Evolutionary conservation across 1,140 invertebrate genomes (phyloP).

Genomic region (Drosophila sucinea): DNA sequence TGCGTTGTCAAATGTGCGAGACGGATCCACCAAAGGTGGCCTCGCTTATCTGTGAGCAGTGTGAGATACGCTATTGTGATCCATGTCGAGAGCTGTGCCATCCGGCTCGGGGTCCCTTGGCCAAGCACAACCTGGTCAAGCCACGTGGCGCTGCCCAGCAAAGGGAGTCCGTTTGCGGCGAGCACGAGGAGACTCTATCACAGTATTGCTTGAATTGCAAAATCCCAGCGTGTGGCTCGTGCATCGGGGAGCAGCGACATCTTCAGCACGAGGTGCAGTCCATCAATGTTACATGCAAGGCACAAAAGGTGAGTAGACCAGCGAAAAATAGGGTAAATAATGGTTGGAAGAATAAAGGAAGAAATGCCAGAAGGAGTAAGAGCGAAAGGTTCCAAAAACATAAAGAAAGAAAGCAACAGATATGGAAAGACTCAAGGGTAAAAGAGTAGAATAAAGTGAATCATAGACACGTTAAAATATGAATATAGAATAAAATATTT

Average conservation of each 20-base stretch:
- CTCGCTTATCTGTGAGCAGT: slow-evolving; percentile 96
- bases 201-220: slow-evolving; percentile 97
- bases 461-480: no score
- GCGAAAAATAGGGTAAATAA: no score
- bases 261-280: slow-evolving; percentile 94
- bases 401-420: no score
- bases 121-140: slow-evolving; percentile 93
- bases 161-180: slow-evolving; percentile 88
- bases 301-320: slow-evolving; percentile 94
- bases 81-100: slow-evolving; percentile 96
- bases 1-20: slow-evolving; percentile 97
- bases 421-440: no score
- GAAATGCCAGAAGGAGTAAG: no score
- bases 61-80: slow-evolving; percentile 97
- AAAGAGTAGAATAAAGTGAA: no score
- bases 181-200: slow-evolving; percentile 92
- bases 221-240: slow-evolving; percentile 92
- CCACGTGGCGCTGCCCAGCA: slow-evolving; percentile 86
- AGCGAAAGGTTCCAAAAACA: no score
- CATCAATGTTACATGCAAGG: slow-evolving; percentile 94
- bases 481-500: no score
- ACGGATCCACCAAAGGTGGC: slow-evolving; percentile 91
- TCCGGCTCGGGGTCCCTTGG: slow-evolving; percentile 94
- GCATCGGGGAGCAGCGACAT: slow-evolving; percentile 92
- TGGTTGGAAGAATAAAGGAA: no score